Percentiles rank a stretch among this genome's conserved stretches.
phyloP scores from a whole-genome alignment of 2,888 invertebrate species.

The Lapara coniferarum region DNA sequence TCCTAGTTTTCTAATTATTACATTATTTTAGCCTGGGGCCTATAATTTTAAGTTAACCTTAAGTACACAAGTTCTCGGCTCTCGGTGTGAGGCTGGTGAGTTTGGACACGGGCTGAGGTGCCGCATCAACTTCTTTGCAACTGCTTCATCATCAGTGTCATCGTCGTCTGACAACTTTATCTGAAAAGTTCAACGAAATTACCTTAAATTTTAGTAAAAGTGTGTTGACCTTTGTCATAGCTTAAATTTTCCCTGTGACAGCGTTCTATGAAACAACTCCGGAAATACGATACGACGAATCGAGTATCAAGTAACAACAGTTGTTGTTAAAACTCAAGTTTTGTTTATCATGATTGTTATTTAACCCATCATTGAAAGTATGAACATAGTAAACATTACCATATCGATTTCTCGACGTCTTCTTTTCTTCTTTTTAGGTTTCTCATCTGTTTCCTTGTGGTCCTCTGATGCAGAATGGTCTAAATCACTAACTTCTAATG shows the following conservation, averaged over 20 bases:
- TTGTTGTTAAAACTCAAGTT: too few species aligned
- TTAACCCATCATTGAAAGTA: not conserved
- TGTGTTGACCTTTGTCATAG: too few species aligned
- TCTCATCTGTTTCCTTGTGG: constrained; percentile 64
- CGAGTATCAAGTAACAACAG: too few species aligned
- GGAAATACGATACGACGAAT: too few species aligned
- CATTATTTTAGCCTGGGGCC: too few species aligned
- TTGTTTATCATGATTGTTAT: too few species aligned
- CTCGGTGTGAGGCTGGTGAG: constrained; percentile 86
- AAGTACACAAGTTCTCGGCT: constrained; percentile 91
- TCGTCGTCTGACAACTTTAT: constrained; percentile 76
- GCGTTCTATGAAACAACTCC: not conserved
- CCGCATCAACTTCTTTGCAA: constrained; percentile 66
- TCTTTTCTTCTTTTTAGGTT: constrained; percentile 70
- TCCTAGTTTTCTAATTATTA: too few species aligned
- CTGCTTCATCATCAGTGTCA: constrained; percentile 74
- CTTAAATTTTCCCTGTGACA: too few species aligned
- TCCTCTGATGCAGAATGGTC: constrained; percentile 75
- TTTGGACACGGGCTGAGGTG: constrained; percentile 70
- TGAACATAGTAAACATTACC: constrained; percentile 48
- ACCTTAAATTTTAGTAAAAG: too few species aligned
- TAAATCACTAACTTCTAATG: constrained; percentile 73
- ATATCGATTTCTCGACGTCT: constrained; percentile 77
- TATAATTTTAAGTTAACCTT: constrained; percentile 67
- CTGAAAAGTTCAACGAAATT: constrained; percentile 40